Percentiles rank a stretch among this genome's conserved stretches.
These are phyloP conservation scores for Notoglanidium macrostoma DNA, from an alignment of 2,797 vertebrate species.

Conservation along the genomic window DNA sequence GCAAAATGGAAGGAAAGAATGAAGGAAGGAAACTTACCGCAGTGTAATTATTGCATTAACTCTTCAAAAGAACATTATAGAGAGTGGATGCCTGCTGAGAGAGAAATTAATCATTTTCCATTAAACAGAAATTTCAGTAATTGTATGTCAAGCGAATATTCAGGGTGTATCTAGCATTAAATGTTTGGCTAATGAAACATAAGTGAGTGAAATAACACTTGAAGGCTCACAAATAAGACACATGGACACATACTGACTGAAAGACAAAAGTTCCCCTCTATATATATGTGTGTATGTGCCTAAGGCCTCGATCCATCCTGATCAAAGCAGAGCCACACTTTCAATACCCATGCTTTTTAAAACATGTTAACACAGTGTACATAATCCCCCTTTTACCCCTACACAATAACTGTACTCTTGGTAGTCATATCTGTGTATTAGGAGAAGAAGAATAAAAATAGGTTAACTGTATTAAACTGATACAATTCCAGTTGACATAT, in stretches of 20 bases:
- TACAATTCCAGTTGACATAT: not conserved
- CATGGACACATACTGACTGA: slow-evolving; percentile 22
- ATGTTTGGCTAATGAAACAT: slow-evolving; percentile 25
- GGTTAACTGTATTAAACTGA: not conserved
- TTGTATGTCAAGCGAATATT: not conserved
- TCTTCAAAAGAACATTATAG: not conserved
- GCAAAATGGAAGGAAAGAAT: not conserved
- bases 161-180: slow-evolving; percentile 22
- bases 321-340: slow-evolving; percentile 50
- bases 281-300: slow-evolving; percentile 21
- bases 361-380: not conserved
- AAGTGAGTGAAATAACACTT: not conserved
- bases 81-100: not conserved
- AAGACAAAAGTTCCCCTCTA: slow-evolving; percentile 14
- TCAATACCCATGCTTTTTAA: slow-evolving; percentile 27
- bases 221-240: slow-evolving; percentile 26
- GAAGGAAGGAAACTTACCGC: not conserved
- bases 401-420: not conserved
- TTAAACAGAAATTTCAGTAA: slow-evolving; percentile 19
- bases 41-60: not conserved
- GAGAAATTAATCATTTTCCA: slow-evolving; percentile 7
- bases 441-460: not conserved
- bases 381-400: not conserved
- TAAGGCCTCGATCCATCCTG: slow-evolving; percentile 35
- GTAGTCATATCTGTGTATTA: not conserved